These are phyloP conservation scores for Centropus unirufus DNA, from an alignment of 2,113 vertebrate species.

Conservation along the genomic window DNA sequence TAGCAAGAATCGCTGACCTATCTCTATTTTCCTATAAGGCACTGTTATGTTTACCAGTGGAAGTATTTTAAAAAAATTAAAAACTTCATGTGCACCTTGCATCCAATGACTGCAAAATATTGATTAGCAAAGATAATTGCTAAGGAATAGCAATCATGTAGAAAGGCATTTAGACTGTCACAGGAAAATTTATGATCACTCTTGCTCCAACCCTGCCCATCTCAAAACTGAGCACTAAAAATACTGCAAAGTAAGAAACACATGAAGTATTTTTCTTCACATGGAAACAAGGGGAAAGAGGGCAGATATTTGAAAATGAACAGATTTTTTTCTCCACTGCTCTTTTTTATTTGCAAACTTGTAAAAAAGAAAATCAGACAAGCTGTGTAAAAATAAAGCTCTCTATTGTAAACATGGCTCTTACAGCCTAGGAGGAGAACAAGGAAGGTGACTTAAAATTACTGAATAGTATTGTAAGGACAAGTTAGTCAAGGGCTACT, in stretches of 20 bases:
- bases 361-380: conserved; percentile 16
- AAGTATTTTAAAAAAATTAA: neutral
- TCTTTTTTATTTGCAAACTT: conserved; percentile 24
- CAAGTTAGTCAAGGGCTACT: neutral
- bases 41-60: neutral
- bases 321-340: neutral
- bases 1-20: neutral
- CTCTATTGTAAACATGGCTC: neutral
- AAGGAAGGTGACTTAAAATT: neutral
- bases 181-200: neutral
- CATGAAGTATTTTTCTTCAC: neutral
- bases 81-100: neutral
- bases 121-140: neutral
- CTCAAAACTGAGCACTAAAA: neutral
- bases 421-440: neutral
- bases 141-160: neutral
- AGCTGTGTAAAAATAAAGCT: conserved; percentile 22
- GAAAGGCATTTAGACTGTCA: neutral
- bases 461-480: conserved; percentile 14
- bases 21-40: neutral
- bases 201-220: neutral
- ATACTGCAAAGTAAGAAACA: neutral
- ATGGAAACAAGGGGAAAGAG: neutral
- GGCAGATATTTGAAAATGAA: neutral
- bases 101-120: neutral